Conservation (phyloP, 1,140 invertebrate species). For the Chymomyza costata region DNA sequence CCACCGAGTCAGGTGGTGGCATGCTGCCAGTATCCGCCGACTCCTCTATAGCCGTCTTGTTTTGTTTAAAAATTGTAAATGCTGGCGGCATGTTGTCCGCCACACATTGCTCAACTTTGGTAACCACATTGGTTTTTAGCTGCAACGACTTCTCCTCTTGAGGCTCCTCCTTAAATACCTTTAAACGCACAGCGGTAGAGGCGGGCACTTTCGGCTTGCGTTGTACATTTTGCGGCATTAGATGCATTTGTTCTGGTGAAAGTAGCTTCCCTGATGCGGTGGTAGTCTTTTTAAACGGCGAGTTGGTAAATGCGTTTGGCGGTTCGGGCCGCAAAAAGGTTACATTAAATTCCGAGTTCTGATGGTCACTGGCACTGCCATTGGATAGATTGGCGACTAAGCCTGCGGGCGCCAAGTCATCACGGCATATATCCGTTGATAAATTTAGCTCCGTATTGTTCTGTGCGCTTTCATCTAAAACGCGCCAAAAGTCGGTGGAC, state of each 20-base stretch:
- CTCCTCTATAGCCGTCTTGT: conserved; percentile 3
- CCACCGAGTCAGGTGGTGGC: conserved; percentile 36
- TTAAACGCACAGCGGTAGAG: conserved; percentile 46
- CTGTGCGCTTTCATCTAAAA: conserved; percentile 66
- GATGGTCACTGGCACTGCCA: conserved; percentile 41
- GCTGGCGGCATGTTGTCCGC: conserved; percentile 42
- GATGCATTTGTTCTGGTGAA: conserved; percentile 40
- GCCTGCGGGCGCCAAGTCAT: conserved; percentile 25
- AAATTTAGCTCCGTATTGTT: conserved; percentile 60
- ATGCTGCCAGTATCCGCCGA: conserved; percentile 19
- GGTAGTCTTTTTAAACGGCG: conserved; percentile 53
- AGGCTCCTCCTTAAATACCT: conserved; percentile 58
- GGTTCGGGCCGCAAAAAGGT: conserved; percentile 56
- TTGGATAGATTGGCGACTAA: conserved; percentile 19
- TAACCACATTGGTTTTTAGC: conserved; percentile 20
- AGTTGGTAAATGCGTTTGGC: conserved; percentile 59
- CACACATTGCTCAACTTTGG: conserved; percentile 43
- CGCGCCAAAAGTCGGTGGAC: conserved; percentile 70
- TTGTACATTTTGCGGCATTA: conserved; percentile 26
- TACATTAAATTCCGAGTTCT: conserved; percentile 51
- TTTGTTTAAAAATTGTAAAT: conserved; percentile 55
- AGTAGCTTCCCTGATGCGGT: conserved; percentile 30
- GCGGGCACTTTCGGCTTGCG: conserved; percentile 49
- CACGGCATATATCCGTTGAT: conserved; percentile 38
- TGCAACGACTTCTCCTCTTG: conserved; percentile 27